Percentiles rank a stretch among this genome's conserved stretches.
Conservation (phyloP, 2,113 vertebrate genomes). For the Acanthochromis polyacanthus region DNA sequence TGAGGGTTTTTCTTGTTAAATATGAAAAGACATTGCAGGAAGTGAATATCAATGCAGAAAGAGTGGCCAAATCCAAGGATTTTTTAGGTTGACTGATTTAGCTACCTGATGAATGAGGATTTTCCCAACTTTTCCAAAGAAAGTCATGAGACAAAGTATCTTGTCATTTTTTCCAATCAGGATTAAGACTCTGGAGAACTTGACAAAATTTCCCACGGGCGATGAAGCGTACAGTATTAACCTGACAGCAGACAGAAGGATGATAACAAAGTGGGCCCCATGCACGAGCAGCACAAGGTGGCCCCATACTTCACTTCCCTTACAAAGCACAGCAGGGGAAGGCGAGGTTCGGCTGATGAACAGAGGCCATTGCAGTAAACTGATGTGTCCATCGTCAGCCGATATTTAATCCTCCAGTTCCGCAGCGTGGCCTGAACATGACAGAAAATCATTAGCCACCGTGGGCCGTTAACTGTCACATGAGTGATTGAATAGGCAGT, state of each 20-base stretch:
- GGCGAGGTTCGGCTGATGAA: slow-evolving; percentile 65
- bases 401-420: slow-evolving; percentile 84
- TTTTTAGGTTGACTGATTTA: not conserved
- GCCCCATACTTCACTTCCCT: slow-evolving; percentile 59
- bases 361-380: slow-evolving; percentile 68
- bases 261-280: slow-evolving; percentile 39
- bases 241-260: slow-evolving; percentile 18
- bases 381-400: slow-evolving; percentile 81
- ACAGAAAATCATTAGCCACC: slow-evolving; percentile 88
- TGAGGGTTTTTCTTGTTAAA: slow-evolving; percentile 17
- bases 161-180: slow-evolving; percentile 5
- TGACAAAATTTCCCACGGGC: slow-evolving; percentile 17
- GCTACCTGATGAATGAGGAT: slow-evolving; percentile 3
- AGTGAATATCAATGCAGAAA: slow-evolving; percentile 5
- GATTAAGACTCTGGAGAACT: slow-evolving; percentile 26
- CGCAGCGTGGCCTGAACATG: slow-evolving; percentile 78
- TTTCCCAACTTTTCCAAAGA: slow-evolving; percentile 11
- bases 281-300: slow-evolving; percentile 23
- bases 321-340: slow-evolving; percentile 41
- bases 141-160: slow-evolving; percentile 5
- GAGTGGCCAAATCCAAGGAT: slow-evolving; percentile 6
- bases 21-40: slow-evolving; percentile 29
- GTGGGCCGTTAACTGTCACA: slow-evolving; percentile 85
- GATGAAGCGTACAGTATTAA: slow-evolving; percentile 29
- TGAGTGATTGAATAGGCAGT: slow-evolving; percentile 85